These are phyloP conservation scores for Crocodylus rhombifer DNA, from an alignment of 2,797 vertebrate genomes.

Conservation along the genomic window DNA sequence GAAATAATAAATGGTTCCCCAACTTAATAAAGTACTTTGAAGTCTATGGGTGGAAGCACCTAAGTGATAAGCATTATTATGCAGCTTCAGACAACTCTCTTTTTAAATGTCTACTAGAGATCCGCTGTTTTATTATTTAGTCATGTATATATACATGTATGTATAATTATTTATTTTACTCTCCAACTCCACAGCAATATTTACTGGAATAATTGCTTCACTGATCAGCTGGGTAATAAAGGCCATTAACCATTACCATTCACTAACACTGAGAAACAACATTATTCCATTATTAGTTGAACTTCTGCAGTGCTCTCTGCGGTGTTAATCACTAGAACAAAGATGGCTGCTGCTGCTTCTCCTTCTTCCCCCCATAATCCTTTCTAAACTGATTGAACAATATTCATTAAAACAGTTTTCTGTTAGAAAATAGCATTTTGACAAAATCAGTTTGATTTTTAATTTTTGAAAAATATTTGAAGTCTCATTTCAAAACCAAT, in stretches of 20 bases:
- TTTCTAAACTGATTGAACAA: too few relatives aligned
- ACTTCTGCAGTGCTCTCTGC: not conserved
- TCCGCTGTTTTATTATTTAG: not conserved
- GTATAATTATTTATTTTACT: not conserved
- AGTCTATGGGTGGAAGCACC: not conserved
- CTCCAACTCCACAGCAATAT: not conserved
- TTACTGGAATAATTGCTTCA: not conserved
- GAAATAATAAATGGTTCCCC: not conserved
- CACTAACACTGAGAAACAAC: not conserved
- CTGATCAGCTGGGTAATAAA: accelerated
- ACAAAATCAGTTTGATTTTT: too few relatives aligned
- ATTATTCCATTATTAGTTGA: not conserved
- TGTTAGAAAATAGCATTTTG: too few relatives aligned
- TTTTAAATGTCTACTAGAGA: not conserved
- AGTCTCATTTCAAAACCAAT: too few relatives aligned
- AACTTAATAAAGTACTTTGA: not conserved
- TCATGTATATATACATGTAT: not conserved
- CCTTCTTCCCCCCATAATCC: not conserved
- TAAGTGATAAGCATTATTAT: not conserved
- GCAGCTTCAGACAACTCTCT: not conserved
- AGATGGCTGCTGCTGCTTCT: not conserved
- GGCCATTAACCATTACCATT: not conserved
- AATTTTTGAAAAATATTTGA: too few relatives aligned
- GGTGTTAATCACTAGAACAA: not conserved
- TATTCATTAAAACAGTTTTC: too few relatives aligned